phyloP scores from a whole-genome alignment of 2,113 vertebrate species.

The Stegastes partitus region DNA sequence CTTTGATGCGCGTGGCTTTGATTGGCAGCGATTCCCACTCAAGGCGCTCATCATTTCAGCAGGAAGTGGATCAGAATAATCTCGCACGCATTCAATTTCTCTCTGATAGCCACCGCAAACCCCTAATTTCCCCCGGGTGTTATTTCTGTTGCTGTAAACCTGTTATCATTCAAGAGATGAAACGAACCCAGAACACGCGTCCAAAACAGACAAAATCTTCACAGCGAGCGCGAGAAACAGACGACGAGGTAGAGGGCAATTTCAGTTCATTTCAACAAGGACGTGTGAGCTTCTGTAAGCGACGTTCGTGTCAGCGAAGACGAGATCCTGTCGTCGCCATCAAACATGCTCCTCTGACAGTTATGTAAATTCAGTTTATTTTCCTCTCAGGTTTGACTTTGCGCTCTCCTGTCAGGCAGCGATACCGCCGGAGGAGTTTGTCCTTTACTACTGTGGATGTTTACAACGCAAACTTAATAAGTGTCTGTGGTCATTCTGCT shows the following conservation, averaged over 20 bases:
- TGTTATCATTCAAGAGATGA: slow-evolving; percentile 74
- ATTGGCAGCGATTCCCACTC: slow-evolving; percentile 69
- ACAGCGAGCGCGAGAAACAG: slow-evolving; percentile 18
- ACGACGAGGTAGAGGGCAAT: slow-evolving; percentile 25
- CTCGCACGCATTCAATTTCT: slow-evolving; percentile 61
- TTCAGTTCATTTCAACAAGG: slow-evolving; percentile 16
- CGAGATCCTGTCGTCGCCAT: slow-evolving; percentile 35
- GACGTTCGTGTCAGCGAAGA: slow-evolving; percentile 43
- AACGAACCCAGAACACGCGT: slow-evolving; percentile 49
- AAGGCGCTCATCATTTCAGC: slow-evolving; percentile 72
- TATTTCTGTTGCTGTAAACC: slow-evolving; percentile 73
- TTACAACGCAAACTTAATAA: slow-evolving; percentile 20
- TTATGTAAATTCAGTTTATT: slow-evolving; percentile 53
- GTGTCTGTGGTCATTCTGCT: background rate
- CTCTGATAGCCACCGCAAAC: slow-evolving; percentile 59
- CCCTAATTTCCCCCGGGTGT: slow-evolving; percentile 76
- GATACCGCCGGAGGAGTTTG: background rate
- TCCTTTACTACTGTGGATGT: slow-evolving; percentile 15
- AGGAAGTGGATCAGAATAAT: slow-evolving; percentile 78
- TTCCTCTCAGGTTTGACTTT: slow-evolving; percentile 52
- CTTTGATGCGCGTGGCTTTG: slow-evolving; percentile 52
- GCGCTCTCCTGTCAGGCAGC: background rate
- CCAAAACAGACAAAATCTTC: slow-evolving; percentile 45
- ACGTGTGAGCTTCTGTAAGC: slow-evolving; percentile 42
- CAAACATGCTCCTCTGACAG: slow-evolving; percentile 65